These are phyloP conservation scores for Mobula hypostoma DNA, from an alignment of 2,113 vertebrate genomes.

Conservation along the genomic window DNA sequence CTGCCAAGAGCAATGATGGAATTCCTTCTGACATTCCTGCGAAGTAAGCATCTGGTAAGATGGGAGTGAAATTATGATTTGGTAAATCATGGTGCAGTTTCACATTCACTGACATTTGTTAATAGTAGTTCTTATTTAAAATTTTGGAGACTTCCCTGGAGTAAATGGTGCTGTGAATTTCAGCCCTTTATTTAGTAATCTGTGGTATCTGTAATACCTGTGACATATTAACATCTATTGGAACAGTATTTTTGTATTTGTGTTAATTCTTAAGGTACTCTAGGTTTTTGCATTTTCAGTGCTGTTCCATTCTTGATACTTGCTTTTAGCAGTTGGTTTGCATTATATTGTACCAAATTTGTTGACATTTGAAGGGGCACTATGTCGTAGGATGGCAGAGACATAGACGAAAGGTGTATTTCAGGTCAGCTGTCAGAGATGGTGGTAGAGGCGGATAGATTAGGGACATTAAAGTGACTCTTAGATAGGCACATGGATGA, in stretches of 20 bases:
- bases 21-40: slow-evolving; percentile 30
- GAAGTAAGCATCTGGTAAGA: slow-evolving; percentile 29
- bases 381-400: neutral
- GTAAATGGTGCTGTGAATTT: neutral
- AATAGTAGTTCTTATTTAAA: neutral
- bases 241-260: neutral
- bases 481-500: too few species aligned
- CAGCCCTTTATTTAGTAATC: neutral
- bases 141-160: neutral
- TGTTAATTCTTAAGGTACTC: neutral
- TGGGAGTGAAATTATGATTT: neutral
- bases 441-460: too few species aligned
- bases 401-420: neutral
- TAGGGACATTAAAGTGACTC: too few species aligned
- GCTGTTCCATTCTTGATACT: neutral
- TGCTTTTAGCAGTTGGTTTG: neutral
- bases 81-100: neutral
- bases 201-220: neutral
- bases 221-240: neutral
- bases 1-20: slow-evolving; percentile 32
- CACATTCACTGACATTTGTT: neutral
- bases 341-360: neutral
- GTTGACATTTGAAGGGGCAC: neutral
- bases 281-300: neutral
- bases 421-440: neutral